phyloP scores from a whole-genome alignment of 1,140 invertebrate genomes.

The Megalonaias nervosa region DNA sequence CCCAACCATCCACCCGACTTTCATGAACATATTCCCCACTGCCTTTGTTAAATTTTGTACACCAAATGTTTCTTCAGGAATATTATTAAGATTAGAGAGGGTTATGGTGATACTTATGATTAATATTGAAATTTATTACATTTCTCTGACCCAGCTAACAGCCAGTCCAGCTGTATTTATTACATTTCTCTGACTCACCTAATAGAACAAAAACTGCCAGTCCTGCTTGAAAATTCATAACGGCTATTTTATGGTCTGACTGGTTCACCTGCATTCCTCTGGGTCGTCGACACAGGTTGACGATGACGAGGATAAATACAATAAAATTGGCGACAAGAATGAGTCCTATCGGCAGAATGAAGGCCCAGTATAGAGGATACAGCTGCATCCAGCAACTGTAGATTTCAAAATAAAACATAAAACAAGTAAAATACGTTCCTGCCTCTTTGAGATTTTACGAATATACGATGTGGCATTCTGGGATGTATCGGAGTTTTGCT shows the following conservation, averaged over 20 bases:
- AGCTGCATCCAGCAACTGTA: conserved; percentile 69
- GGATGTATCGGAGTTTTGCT: too few relatives aligned
- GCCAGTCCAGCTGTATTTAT: too few relatives aligned
- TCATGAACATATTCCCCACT: too few relatives aligned
- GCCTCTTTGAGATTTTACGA: too few relatives aligned
- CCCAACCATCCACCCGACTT: too few relatives aligned
- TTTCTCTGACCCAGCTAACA: too few relatives aligned
- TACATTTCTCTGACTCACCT: conserved; percentile 46
- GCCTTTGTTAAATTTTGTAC: too few relatives aligned
- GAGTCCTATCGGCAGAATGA: conserved; percentile 65
- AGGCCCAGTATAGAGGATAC: conserved; percentile 67
- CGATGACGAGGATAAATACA: conserved; percentile 68
- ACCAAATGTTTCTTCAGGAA: too few relatives aligned
- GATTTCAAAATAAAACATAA: conserved; percentile 1
- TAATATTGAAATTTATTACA: too few relatives aligned
- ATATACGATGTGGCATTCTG: too few relatives aligned
- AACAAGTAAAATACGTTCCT: not conserved
- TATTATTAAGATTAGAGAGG: too few relatives aligned
- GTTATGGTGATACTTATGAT: too few relatives aligned
- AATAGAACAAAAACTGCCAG: conserved; percentile 68
- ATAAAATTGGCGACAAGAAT: conserved; percentile 68
- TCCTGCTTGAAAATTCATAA: conserved; percentile 67
- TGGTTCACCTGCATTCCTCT: conserved; percentile 61
- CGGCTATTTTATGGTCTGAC: conserved; percentile 51
- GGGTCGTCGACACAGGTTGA: conserved; percentile 55